Conservation (phyloP, 2,888 invertebrate genomes). For the Stenichneumon culpator region DNA sequence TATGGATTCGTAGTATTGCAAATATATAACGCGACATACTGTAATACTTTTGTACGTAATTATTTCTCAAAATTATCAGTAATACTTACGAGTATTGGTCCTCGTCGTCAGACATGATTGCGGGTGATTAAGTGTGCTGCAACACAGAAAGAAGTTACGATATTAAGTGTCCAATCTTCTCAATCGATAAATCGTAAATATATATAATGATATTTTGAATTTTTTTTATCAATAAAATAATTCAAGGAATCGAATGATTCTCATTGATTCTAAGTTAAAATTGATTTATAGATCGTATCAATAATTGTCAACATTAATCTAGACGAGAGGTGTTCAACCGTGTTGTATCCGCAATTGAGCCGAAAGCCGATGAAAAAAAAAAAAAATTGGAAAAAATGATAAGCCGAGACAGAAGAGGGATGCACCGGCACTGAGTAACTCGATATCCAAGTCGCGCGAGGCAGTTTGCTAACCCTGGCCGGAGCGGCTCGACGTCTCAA, state of each 20-base stretch:
- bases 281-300: not conserved
- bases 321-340: not conserved
- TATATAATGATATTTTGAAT: not conserved
- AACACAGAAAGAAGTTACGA: constrained; percentile 82
- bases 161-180: constrained; percentile 15
- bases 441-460: constrained; percentile 69
- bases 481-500: constrained; percentile 77
- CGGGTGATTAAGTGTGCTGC: constrained; percentile 88
- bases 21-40: not conserved
- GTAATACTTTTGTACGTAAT: not conserved
- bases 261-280: not conserved
- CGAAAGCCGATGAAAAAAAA: constrained; percentile 13
- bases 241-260: not conserved
- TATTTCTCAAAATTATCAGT: not conserved
- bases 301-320: not conserved
- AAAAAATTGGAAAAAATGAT: constrained; percentile 17
- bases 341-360: constrained; percentile 30
- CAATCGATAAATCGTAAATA: not conserved
- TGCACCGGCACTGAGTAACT: constrained; percentile 71
- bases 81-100: constrained; percentile 96
- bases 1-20: not conserved
- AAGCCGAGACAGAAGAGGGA: constrained; percentile 46
- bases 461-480: constrained; percentile 81
- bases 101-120: constrained; percentile 97
- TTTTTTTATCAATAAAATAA: not conserved